Evolutionary conservation across 2,888 invertebrate genomes (phyloP).

Genomic region (Erebia epiphron): DNA sequence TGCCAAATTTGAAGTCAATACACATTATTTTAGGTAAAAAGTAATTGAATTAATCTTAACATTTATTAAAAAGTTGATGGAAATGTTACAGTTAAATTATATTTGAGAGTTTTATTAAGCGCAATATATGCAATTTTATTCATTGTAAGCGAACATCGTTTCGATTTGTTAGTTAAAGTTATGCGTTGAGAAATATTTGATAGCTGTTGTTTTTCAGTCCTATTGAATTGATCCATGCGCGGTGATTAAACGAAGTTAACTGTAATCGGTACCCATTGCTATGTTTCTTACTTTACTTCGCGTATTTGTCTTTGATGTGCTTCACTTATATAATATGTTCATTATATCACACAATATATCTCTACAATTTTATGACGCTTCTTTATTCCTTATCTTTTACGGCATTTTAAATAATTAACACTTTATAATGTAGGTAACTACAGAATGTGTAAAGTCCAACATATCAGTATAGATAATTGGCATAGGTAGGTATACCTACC

Average conservation of each 20-base stretch:
- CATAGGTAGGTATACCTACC: conserved; percentile 59
- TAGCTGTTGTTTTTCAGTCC: conserved; percentile 63
- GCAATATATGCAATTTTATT: conserved; percentile 81
- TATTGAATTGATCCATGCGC: conserved; percentile 46
- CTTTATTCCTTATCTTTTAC: conserved; percentile 56
- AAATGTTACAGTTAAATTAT: conserved; percentile 83
- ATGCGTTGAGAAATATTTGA: conserved; percentile 74
- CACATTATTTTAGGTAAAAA: conserved; percentile 84
- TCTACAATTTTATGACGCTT: conserved; percentile 68
- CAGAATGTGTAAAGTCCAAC: conserved; percentile 65
- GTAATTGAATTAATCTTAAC: conserved; percentile 80
- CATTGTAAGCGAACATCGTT: conserved; percentile 81
- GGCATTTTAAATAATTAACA: conserved; percentile 47
- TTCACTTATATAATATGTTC: conserved; percentile 67
- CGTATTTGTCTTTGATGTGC: conserved; percentile 33
- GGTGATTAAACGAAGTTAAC: conserved; percentile 35
- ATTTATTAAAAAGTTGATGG: conserved; percentile 80
- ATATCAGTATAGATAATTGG: conserved; percentile 73
- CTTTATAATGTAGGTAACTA: conserved; percentile 51
- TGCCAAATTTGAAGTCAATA: conserved; percentile 88
- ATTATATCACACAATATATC: conserved; percentile 60
- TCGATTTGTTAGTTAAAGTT: conserved; percentile 82
- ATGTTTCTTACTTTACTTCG: conserved; percentile 29
- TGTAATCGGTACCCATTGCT: conserved; percentile 33
- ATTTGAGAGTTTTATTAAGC: conserved; percentile 83